Evolutionary conservation across 2,888 invertebrate species (phyloP), one percentile per base, ranked within the genome.

Genomic region (Halocaridina rubra): DNA sequence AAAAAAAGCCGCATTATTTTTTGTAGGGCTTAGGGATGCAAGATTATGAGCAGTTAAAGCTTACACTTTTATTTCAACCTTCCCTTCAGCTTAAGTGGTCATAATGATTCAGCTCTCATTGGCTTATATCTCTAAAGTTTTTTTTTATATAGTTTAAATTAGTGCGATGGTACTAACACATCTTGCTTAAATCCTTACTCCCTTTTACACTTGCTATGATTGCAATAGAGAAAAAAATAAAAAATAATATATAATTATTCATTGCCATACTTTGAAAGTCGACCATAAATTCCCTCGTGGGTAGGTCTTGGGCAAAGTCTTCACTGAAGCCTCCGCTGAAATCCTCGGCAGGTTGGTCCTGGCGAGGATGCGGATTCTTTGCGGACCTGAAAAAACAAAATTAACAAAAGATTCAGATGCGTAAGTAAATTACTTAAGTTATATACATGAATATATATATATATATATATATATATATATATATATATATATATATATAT

Each of bases 301-400:
- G 82, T 16, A 82, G 69, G 22, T 78, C 61, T n/a, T 57, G 22
- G 2, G 77, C 59, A 71, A 82, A 82, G 27, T 32, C 59, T 29
- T 53, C 4, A 13, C 77, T 13, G 77, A 82, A 82, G n/a, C 82
- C 82, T n/a, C 57, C 30, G 57, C 10, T 29, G 82, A 82, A 82
- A 71, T 59, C 72, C 71, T 76, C 81, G 32, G 8, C 10, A 5
- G 75, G 10, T 16, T 8, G n/a, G 29, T 71, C 53, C 2, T 30
- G 32, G 7, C 33, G 29, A 69, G 19, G 19, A n/a, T 30, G 69
- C 1, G 29, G 69, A 29, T 13, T 69, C 7, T 69, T 29, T 7
- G 19, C 8, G 19, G 27, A 8, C 69, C 30, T 69, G 69, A 69
- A 69, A 29, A 16, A 16, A n/a, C n/a, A n/a, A n/a, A n/a, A n/a